Conservation (phyloP, 2,888 invertebrate species). For the Ctenicera cuprea region DNA sequence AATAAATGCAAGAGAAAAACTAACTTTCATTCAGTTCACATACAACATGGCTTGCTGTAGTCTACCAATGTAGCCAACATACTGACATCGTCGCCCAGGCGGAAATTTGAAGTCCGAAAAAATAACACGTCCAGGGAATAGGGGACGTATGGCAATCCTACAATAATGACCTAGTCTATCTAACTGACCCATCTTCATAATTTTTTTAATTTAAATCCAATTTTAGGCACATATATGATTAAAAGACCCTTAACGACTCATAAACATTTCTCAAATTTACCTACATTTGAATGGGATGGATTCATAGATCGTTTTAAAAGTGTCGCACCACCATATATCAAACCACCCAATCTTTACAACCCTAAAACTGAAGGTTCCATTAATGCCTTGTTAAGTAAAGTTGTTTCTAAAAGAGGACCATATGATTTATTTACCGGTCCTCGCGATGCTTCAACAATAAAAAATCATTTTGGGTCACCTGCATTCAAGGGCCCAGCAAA, state of each 20-base stretch:
- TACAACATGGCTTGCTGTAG: no score
- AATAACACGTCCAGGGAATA: no score
- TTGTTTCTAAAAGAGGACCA: conserved; percentile 67
- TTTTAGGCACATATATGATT: conserved; percentile 49
- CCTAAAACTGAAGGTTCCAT: conserved; percentile 59
- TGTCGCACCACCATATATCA: conserved; percentile 57
- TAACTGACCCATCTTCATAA: no score
- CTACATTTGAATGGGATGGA: conserved; percentile 67
- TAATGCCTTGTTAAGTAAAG: conserved; percentile 53
- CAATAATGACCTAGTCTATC: no score
- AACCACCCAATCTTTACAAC: conserved; percentile 65
- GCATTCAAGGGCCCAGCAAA: conserved; percentile 61
- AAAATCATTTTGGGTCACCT: conserved; percentile 73
- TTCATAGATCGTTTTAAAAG: conserved; percentile 64
- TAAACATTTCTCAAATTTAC: conserved; percentile 59
- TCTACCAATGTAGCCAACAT: no score
- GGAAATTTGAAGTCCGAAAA: no score
- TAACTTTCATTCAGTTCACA: no score
- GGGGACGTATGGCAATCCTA: no score
- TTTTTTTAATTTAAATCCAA: no score
- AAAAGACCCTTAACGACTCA: conserved; percentile 10
- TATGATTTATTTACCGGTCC: conserved; percentile 73
- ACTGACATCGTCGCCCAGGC: no score
- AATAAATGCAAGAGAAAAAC: no score
- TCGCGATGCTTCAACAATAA: conserved; percentile 73